A percentile compares a stretch with the other conserved stretches of the same genome.
Evolutionary conservation across 2,797 vertebrate genomes (phyloP).

Genomic region (Prionace glauca): DNA sequence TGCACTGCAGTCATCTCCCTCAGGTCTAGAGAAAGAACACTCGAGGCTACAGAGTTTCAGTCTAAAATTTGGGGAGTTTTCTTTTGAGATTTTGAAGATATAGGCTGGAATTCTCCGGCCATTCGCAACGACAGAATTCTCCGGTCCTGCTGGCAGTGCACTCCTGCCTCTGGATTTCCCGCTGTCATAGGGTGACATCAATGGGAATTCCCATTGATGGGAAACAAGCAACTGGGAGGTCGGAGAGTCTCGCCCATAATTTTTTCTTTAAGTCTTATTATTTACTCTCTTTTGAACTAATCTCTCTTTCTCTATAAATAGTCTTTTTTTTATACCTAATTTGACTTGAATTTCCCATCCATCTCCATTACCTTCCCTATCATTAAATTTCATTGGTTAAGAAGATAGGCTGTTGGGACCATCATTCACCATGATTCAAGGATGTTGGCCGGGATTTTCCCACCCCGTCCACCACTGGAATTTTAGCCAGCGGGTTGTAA

Average conservation of each 20-base stretch:
- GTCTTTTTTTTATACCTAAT: neutral
- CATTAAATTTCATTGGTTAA: neutral
- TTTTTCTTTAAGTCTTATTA: neutral
- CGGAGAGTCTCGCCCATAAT: neutral
- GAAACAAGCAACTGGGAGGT: no score
- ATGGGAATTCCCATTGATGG: no score
- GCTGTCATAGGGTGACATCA: no score
- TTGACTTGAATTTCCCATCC: neutral
- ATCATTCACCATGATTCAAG: neutral
- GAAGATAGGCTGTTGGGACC: neutral
- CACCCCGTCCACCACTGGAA: no score
- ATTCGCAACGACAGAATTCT: no score
- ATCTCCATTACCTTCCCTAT: neutral
- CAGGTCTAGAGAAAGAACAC: neutral
- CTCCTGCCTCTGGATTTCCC: no score
- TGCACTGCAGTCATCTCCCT: neutral
- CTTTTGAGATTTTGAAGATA: neutral
- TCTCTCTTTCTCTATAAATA: neutral
- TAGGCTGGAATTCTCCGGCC: neutral
- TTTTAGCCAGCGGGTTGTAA: no score
- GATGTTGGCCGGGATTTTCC: neutral
- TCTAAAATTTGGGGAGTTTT: neutral
- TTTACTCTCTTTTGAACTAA: neutral
- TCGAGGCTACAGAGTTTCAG: neutral
- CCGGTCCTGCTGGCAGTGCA: no score